Percentiles rank a stretch among this genome's conserved stretches.
Conservation (phyloP, 2,888 invertebrate genomes). For the Gastrophysa polygoni region DNA sequence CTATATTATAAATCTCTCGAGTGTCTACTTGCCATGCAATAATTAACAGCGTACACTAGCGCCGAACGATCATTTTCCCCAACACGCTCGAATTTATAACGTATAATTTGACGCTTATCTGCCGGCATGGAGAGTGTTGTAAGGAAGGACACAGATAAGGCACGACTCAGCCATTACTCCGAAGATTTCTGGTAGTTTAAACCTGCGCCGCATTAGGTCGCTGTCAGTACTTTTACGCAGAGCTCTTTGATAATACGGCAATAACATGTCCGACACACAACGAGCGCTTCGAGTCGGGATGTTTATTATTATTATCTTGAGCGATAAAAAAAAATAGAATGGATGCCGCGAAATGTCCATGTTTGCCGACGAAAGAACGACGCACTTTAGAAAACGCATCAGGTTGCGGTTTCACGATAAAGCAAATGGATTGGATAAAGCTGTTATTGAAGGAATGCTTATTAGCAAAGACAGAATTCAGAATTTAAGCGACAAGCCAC, state of each 20-base stretch:
- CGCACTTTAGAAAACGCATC: too few species aligned
- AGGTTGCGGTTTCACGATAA: neutral
- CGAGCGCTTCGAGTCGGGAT: neutral
- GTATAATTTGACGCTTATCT: slow-evolving; percentile 51
- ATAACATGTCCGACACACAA: neutral
- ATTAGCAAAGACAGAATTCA: too few species aligned
- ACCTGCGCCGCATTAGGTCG: slow-evolving; percentile 10
- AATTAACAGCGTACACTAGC: neutral
- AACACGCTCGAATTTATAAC: slow-evolving; percentile 13
- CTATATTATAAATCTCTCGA: too few species aligned
- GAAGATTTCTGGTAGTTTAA: slow-evolving; percentile 34
- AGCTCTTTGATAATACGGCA: neutral
- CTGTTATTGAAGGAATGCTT: too few species aligned
- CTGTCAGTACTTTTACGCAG: slow-evolving; percentile 13
- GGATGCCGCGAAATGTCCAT: neutral
- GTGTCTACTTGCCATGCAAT: neutral
- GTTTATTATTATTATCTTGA: neutral
- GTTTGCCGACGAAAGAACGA: neutral
- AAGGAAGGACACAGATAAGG: slow-evolving; percentile 52
- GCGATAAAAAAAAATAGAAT: neutral
- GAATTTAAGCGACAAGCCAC: too few species aligned
- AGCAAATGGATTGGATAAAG: neutral
- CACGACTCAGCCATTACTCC: slow-evolving; percentile 53
- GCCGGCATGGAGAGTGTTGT: slow-evolving; percentile 46
- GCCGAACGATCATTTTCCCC: slow-evolving; percentile 11